Conservation (phyloP, 1,140 invertebrate genomes). For the Drosophila carrolli region DNA sequence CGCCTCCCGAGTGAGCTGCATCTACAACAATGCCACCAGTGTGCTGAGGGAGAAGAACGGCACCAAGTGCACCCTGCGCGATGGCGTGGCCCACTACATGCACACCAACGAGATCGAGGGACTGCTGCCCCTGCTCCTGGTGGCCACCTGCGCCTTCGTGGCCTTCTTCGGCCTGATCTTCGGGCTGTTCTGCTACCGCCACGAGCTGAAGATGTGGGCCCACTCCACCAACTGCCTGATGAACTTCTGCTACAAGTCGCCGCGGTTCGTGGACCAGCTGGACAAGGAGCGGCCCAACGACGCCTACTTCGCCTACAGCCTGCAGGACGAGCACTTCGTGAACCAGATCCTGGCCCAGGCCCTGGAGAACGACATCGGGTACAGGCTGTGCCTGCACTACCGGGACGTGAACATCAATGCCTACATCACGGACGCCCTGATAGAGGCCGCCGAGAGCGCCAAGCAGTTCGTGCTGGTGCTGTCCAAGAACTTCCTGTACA, state of each 20-base stretch:
- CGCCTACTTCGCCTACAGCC: constrained; percentile 95
- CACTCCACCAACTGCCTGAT: constrained; percentile 91
- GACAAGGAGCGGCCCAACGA: constrained; percentile 95
- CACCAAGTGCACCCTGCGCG: constrained; percentile 88
- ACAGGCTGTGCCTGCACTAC: constrained; percentile 94
- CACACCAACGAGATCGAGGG: constrained; percentile 92
- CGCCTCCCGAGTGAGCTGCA: constrained; percentile 88
- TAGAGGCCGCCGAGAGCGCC: constrained; percentile 95
- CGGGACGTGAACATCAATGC: constrained; percentile 93
- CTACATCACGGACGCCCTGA: constrained; percentile 94
- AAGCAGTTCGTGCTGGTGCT: constrained; percentile 95
- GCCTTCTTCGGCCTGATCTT: constrained; percentile 90
- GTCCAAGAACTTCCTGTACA: constrained; percentile 96
- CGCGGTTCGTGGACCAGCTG: constrained; percentile 89
- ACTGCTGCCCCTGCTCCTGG: constrained; percentile 91
- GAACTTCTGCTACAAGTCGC: constrained; percentile 93
- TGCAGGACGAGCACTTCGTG: constrained; percentile 95
- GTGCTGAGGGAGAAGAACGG: constrained; percentile 89
- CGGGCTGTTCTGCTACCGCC: constrained; percentile 91
- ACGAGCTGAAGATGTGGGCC: constrained; percentile 93
- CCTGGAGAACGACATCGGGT: constrained; percentile 91
- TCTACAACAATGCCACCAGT: constrained; percentile 88
- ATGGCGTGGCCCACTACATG: constrained; percentile 89
- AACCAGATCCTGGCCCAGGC: constrained; percentile 93
- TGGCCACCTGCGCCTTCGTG: constrained; percentile 90